Conservation (phyloP, 2,113 vertebrate genomes). For the Corythoichthys intestinalis region DNA sequence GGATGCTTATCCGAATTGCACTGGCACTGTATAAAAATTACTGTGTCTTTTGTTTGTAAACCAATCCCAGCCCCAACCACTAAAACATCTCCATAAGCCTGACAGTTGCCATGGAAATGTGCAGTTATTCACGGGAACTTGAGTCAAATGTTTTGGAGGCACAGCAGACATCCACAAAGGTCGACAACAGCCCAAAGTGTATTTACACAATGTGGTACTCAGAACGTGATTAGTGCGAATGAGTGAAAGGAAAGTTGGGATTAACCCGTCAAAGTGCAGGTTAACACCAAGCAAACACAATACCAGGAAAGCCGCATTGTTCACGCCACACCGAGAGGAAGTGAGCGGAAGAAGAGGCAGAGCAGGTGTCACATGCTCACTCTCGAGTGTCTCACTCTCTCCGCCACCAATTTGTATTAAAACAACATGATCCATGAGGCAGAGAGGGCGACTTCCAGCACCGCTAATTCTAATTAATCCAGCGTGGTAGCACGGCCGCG, state of each 20-base stretch:
- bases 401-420: slow-evolving; percentile 87
- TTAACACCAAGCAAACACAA: slow-evolving; percentile 40
- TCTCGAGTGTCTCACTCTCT: slow-evolving; percentile 22
- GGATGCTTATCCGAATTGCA: too few species aligned
- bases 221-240: slow-evolving; percentile 32
- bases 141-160: slow-evolving; percentile 22
- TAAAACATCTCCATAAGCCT: slow-evolving; percentile 10
- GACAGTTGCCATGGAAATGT: slow-evolving; percentile 29
- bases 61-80: slow-evolving; percentile 26
- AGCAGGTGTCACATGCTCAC: slow-evolving; percentile 13
- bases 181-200: slow-evolving; percentile 26
- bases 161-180: slow-evolving; percentile 30
- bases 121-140: slow-evolving; percentile 20
- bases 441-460: slow-evolving; percentile 78
- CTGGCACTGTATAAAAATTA: too few species aligned
- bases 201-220: slow-evolving; percentile 34
- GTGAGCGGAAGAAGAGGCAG: slow-evolving; percentile 17
- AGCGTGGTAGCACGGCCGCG: slow-evolving; percentile 79
- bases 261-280: slow-evolving; percentile 54
- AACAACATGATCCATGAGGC: slow-evolving; percentile 94
- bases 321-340: background rate
- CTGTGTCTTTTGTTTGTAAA: slow-evolving; percentile 27
- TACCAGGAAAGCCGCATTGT: slow-evolving; percentile 30
- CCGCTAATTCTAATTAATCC: slow-evolving; percentile 99
- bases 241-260: slow-evolving; percentile 26